Evolutionary conservation across 2,888 invertebrate species (phyloP).

Genomic region (Zhuqinia jingwanae): DNA sequence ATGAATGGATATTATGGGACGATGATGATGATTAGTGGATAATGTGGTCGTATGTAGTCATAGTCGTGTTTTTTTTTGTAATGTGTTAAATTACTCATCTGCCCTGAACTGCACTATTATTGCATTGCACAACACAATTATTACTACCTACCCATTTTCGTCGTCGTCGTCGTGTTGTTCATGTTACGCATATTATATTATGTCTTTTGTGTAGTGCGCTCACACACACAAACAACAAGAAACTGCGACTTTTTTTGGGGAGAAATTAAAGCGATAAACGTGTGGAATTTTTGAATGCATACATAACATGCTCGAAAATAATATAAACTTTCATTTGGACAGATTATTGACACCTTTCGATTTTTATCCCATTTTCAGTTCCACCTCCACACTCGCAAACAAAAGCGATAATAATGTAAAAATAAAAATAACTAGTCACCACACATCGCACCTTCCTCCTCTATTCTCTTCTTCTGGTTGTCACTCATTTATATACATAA

Average conservation of each 20-base stretch:
- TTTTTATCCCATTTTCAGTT: slow-evolving; percentile 60
- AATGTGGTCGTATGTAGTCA: slow-evolving; percentile 39
- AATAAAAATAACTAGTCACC: slow-evolving; percentile 23
- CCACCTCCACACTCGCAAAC: slow-evolving; percentile 53
- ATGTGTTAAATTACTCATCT: slow-evolving; percentile 33
- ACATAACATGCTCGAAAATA: neutral
- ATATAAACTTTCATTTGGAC: slow-evolving; percentile 37
- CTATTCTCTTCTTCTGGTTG: neutral
- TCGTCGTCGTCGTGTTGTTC: neutral
- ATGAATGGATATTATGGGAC: slow-evolving; percentile 16
- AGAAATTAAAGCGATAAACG: neutral
- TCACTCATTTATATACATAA: no score
- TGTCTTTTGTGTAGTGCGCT: neutral
- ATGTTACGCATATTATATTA: neutral
- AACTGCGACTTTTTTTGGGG: no score
- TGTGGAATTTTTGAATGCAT: no score
- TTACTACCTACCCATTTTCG: neutral
- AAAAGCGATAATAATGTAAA: slow-evolving; percentile 25
- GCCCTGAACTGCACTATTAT: neutral
- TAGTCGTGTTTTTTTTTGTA: slow-evolving; percentile 24
- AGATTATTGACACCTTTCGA: slow-evolving; percentile 70
- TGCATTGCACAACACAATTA: neutral
- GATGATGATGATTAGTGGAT: slow-evolving; percentile 29
- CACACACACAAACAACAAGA: neutral
- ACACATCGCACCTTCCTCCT: slow-evolving; percentile 34